Percentiles rank a stretch among this genome's conserved stretches.
Evolutionary conservation across 2,113 vertebrate species (phyloP).

Genomic region (Entelurus aequoreus): DNA sequence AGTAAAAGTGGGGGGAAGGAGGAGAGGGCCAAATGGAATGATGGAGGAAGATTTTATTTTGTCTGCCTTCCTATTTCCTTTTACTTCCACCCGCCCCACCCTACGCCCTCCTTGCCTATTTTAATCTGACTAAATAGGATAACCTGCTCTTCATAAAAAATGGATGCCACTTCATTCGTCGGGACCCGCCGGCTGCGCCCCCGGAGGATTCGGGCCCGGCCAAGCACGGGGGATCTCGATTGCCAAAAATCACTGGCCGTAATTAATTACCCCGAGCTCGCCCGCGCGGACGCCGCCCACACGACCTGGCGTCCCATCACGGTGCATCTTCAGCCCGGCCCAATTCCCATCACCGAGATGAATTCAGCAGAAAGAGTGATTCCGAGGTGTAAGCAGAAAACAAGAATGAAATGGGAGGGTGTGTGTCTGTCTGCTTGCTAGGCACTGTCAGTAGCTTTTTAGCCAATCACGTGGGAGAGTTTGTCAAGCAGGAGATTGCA

Average conservation of each 20-base stretch:
- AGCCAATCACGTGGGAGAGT: conserved; percentile 78
- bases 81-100: conserved; percentile 2
- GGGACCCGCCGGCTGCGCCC: conserved; percentile 56
- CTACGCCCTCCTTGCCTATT: conserved; percentile 54
- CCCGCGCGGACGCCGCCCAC: not conserved
- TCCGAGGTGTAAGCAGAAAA: conserved; percentile 22
- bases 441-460: conserved; percentile 63
- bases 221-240: conserved; percentile 25
- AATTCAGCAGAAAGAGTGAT: conserved; percentile 58
- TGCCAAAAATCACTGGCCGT: conserved; percentile 64
- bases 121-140: conserved; percentile 81
- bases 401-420: conserved; percentile 11
- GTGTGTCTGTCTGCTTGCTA: conserved; percentile 40
- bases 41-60: conserved; percentile 41
- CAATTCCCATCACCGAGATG: conserved; percentile 20
- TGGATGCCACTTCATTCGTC: conserved; percentile 75
- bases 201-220: conserved; percentile 39
- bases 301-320: conserved; percentile 4
- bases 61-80: conserved; percentile 40
- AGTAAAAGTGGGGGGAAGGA: conserved; percentile 27
- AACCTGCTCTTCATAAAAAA: conserved; percentile 83
- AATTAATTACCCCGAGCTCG: conserved; percentile 66
- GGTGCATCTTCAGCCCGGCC: conserved; percentile 5
- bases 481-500: conserved; percentile 83
- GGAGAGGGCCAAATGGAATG: conserved; percentile 20